Evolutionary conservation across 2,113 vertebrate species (phyloP).

Genomic region (Onychorhynchus coronatus): DNA sequence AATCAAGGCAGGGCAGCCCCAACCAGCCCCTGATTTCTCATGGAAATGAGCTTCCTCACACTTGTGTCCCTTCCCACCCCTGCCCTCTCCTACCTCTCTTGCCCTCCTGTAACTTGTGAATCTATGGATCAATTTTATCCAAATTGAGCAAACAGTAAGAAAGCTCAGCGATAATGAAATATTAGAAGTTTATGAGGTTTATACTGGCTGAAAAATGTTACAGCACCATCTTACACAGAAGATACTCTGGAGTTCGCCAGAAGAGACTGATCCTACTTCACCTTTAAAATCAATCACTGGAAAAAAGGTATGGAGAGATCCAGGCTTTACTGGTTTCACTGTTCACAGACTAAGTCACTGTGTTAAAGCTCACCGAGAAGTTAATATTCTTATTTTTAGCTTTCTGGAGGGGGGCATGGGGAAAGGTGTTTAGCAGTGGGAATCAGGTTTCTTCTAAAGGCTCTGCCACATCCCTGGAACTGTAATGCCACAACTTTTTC

Average conservation of each 20-base stretch:
- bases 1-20: neutral
- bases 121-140: neutral
- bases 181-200: neutral
- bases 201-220: neutral
- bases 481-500: neutral
- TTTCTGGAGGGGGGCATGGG: rapidly evolving
- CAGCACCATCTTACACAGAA: neutral
- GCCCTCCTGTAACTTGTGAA: neutral
- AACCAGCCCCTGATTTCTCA: neutral
- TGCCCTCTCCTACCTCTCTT: neutral
- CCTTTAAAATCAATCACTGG: neutral
- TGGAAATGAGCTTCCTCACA: neutral
- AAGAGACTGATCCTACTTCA: neutral
- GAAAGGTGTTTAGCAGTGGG: neutral
- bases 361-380: neutral
- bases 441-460: neutral
- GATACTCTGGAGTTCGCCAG: neutral
- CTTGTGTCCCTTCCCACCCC: neutral
- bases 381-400: neutral
- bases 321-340: neutral
- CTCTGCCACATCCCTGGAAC: neutral
- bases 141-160: neutral
- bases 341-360: neutral
- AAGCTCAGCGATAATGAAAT: neutral
- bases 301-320: neutral